Evolutionary conservation across 2,888 invertebrate genomes (phyloP).

Genomic region (Caenorhabditis sp.): DNA sequence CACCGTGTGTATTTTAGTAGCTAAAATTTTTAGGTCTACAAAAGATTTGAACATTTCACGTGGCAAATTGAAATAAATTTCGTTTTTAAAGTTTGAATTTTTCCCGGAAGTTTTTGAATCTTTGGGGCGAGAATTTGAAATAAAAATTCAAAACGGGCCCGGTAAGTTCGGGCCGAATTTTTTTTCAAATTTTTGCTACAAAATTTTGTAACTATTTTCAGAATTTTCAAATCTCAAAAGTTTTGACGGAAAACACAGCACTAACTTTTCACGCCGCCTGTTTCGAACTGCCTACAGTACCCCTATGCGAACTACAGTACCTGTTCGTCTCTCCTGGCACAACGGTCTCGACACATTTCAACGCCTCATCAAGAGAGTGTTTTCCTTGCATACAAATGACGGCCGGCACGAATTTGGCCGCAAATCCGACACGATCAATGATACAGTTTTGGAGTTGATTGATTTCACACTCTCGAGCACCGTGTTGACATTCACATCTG

Average conservation of each 20-base stretch:
- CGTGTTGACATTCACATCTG: slow-evolving; percentile 69
- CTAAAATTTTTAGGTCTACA: too few species aligned
- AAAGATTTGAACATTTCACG: too few species aligned
- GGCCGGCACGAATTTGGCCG: slow-evolving; percentile 57
- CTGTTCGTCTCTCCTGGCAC: slow-evolving; percentile 25
- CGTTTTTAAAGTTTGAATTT: neutral
- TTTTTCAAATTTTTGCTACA: neutral
- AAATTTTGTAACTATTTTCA: too few species aligned
- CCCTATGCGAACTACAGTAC: too few species aligned
- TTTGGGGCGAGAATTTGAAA: neutral
- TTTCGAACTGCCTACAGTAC: too few species aligned
- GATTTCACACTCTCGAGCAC: slow-evolving; percentile 63
- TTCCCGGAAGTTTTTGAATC: neutral
- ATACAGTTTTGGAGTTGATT: slow-evolving; percentile 70
- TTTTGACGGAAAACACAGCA: too few species aligned
- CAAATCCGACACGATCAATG: slow-evolving; percentile 59
- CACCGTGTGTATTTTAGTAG: too few species aligned
- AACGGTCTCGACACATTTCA: slow-evolving; percentile 47
- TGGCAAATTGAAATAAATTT: too few species aligned
- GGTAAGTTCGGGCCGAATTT: neutral
- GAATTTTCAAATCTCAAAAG: too few species aligned
- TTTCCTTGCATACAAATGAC: slow-evolving; percentile 59
- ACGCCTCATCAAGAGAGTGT: slow-evolving; percentile 49
- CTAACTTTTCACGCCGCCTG: too few species aligned
- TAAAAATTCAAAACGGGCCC: too few species aligned